Percentiles rank a stretch among this genome's conserved stretches.
phyloP scores from a whole-genome alignment of 2,113 vertebrate species.

The Anguilla rostrata region DNA sequence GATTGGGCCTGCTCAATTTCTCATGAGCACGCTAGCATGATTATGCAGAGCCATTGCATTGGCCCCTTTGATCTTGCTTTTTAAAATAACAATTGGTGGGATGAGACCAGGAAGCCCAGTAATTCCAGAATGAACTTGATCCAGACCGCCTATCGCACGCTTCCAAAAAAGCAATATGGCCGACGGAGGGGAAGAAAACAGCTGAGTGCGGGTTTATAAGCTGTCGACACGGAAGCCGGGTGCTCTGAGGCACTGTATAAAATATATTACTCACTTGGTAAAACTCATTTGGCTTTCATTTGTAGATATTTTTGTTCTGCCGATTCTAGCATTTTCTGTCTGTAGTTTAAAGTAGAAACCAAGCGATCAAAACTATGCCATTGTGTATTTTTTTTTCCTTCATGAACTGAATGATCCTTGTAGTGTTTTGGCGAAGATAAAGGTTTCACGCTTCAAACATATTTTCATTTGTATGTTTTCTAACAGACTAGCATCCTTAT shows the following conservation, averaged over 20 bases:
- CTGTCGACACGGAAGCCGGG: neutral
- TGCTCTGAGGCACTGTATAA: neutral
- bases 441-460: neutral
- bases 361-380: constrained; percentile 42
- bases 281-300: constrained; percentile 57
- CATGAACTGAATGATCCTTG: constrained; percentile 33
- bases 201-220: neutral
- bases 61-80: constrained; percentile 58
- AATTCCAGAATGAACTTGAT: constrained; percentile 58
- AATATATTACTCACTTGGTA: constrained; percentile 24
- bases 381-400: constrained; percentile 35
- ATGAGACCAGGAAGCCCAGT: constrained; percentile 53
- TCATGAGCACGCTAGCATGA: constrained; percentile 43
- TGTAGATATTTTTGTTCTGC: constrained; percentile 56
- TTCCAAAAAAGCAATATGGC: constrained; percentile 50
- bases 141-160: constrained; percentile 39
- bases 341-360: constrained; percentile 49
- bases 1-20: constrained; percentile 35
- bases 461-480: neutral
- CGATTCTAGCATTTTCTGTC: constrained; percentile 60
- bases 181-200: constrained; percentile 45
- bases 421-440: constrained; percentile 6
- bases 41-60: constrained; percentile 33
- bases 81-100: constrained; percentile 56
- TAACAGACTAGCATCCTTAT: neutral